A percentile compares a stretch with the other conserved stretches of the same genome.
phyloP scores from a whole-genome alignment of 2,113 vertebrate species.

The Antennarius striatus region DNA sequence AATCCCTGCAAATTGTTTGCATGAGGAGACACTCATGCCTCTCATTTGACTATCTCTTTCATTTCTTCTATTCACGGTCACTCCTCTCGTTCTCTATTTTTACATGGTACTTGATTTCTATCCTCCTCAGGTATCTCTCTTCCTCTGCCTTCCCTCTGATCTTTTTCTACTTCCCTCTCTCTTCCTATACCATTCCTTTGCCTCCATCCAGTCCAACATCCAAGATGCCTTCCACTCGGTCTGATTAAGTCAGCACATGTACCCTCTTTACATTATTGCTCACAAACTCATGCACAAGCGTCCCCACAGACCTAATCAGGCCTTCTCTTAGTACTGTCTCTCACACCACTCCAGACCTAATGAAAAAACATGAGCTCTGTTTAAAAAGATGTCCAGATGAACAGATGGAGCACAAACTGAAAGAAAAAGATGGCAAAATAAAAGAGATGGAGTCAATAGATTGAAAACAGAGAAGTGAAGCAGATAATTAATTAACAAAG shows the following conservation, averaged over 20 bases:
- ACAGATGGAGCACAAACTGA: background rate
- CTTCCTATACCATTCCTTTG: conserved; percentile 8
- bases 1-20: conserved; percentile 55
- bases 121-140: background rate
- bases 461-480: background rate
- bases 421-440: conserved; percentile 12
- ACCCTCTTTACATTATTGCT: conserved; percentile 56
- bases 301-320: conserved; percentile 72
- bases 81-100: background rate
- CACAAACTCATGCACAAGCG: background rate
- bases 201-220: conserved; percentile 18
- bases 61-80: conserved; percentile 6
- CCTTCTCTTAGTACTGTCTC: conserved; percentile 43
- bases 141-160: background rate
- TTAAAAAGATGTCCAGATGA: conserved; percentile 33
- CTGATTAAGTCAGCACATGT: conserved; percentile 72
- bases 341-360: conserved; percentile 50
- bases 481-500: conserved; percentile 19
- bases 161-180: background rate
- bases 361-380: conserved; percentile 68
- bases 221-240: conserved; percentile 51
- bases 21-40: conserved; percentile 56
- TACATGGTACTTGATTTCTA: background rate
- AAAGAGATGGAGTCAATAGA: background rate
- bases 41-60: conserved; percentile 12